phyloP scores from a whole-genome alignment of 2,888 invertebrate genomes.

The Calameuta filiformis region DNA sequence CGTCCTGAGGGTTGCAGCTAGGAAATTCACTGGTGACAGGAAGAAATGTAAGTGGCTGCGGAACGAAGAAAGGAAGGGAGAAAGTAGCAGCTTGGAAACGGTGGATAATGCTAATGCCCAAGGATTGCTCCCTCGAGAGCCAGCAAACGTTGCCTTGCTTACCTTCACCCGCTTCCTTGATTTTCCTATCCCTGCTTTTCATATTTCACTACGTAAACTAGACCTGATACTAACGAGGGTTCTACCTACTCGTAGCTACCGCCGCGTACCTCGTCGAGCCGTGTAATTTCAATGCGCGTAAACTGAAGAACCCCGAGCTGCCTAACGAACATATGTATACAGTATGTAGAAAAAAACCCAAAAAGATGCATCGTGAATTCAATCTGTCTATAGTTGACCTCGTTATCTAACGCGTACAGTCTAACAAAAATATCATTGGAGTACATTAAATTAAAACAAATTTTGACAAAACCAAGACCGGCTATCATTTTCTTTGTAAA shows the following conservation, averaged over 20 bases:
- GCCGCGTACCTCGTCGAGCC: slow-evolving; percentile 27
- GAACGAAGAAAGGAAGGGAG: not conserved
- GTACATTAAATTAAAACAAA: not conserved
- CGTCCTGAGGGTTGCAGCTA: not conserved
- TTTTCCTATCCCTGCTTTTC: slow-evolving; percentile 39
- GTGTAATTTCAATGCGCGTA: slow-evolving; percentile 38
- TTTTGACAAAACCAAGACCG: not conserved
- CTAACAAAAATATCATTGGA: not conserved
- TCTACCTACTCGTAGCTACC: slow-evolving; percentile 36
- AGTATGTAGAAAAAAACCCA: not conserved
- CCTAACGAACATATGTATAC: slow-evolving; percentile 5
- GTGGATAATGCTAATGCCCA: slow-evolving; percentile 6
- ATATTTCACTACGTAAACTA: slow-evolving; percentile 52
- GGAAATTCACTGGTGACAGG: not conserved
- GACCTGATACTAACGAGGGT: slow-evolving; percentile 43
- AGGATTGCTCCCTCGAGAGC: slow-evolving; percentile 1
- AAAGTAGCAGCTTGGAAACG: not conserved
- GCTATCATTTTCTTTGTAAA: not conserved
- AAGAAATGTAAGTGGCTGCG: not conserved
- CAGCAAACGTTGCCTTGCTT: slow-evolving; percentile 26
- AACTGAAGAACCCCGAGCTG: slow-evolving; percentile 38
- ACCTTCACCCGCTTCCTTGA: slow-evolving; percentile 26
- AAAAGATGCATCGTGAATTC: not conserved
- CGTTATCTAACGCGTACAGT: not conserved
- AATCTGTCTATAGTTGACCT: not conserved